Percentiles rank a stretch among this genome's conserved stretches.
phyloP scores from a whole-genome alignment of 2,888 invertebrate species.

The Hyppa rectilinea region DNA sequence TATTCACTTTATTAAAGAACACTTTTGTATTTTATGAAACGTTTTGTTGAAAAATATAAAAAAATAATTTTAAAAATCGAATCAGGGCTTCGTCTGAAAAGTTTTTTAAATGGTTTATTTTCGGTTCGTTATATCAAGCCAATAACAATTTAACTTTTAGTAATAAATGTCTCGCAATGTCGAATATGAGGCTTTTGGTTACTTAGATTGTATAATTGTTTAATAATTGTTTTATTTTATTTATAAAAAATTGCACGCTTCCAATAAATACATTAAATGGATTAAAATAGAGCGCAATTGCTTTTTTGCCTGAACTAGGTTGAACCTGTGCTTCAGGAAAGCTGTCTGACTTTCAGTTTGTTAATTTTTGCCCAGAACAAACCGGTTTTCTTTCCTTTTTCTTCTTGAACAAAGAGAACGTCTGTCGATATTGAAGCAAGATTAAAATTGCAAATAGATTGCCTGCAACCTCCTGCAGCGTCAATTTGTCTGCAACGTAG shows the following conservation, averaged over 20 bases:
- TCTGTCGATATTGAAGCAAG: conserved; percentile 39
- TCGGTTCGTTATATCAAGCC: neutral
- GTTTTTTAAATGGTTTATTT: neutral
- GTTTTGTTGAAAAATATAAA: too few species aligned
- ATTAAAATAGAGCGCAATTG: too few species aligned
- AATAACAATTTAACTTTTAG: neutral
- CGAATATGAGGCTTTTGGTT: neutral
- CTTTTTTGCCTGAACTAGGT: too few species aligned
- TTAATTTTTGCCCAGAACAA: too few species aligned
- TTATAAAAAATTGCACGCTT: too few species aligned
- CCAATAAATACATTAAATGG: too few species aligned
- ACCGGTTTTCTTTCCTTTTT: neutral
- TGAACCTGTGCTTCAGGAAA: too few species aligned
- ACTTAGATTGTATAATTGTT: too few species aligned
- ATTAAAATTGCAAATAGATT: conserved; percentile 43
- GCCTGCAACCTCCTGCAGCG: conserved; percentile 7
- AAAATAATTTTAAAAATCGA: neutral
- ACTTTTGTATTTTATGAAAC: conserved; percentile 17
- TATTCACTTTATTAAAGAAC: conserved; percentile 36
- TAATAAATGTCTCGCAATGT: neutral
- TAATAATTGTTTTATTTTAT: too few species aligned
- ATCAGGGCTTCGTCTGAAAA: neutral
- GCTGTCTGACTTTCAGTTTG: too few species aligned
- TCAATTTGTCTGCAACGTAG: conserved; percentile 33
- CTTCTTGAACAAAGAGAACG: neutral